These are phyloP conservation scores for Corythaixoides concolor DNA, from an alignment of 2,113 vertebrate species.

Conservation along the genomic window DNA sequence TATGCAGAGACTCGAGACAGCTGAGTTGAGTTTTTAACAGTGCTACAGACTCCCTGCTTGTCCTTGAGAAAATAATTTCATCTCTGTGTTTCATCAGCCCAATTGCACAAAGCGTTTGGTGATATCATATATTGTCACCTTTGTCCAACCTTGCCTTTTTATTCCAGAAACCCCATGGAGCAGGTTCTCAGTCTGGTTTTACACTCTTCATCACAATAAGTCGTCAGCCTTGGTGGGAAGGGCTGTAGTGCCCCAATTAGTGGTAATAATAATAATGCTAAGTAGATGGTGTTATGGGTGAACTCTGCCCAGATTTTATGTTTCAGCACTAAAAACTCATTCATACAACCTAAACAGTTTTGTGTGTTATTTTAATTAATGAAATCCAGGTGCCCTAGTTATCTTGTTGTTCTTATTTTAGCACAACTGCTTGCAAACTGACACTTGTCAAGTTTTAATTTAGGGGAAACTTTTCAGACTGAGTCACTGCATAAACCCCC, in stretches of 20 bases:
- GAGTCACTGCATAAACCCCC: slow-evolving; percentile 7
- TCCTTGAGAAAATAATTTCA: neutral
- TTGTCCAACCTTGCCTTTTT: neutral
- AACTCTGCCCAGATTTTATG: neutral
- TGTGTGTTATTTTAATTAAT: slow-evolving; percentile 38
- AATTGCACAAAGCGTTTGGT: neutral
- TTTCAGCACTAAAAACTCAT: neutral
- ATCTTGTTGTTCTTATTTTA: slow-evolving; percentile 33
- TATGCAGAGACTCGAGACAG: neutral
- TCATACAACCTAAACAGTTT: slow-evolving; percentile 6
- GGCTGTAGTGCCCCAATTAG: neutral
- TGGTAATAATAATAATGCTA: neutral
- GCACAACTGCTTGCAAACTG: slow-evolving; percentile 10
- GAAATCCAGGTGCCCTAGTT: slow-evolving; percentile 14
- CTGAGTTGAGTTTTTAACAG: neutral
- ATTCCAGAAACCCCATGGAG: neutral
- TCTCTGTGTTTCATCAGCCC: neutral
- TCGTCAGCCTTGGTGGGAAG: neutral
- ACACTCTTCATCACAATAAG: neutral
- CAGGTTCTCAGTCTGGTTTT: neutral
- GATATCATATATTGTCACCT: neutral
- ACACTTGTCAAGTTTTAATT: slow-evolving; percentile 39
- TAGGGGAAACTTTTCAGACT: slow-evolving; percentile 42
- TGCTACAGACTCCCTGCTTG: neutral
- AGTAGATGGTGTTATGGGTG: neutral